Evolutionary conservation across 2,888 invertebrate genomes (phyloP), one percentile per base, ranked within the genome.

Genomic region (Elaeidobius kamerunicus): DNA sequence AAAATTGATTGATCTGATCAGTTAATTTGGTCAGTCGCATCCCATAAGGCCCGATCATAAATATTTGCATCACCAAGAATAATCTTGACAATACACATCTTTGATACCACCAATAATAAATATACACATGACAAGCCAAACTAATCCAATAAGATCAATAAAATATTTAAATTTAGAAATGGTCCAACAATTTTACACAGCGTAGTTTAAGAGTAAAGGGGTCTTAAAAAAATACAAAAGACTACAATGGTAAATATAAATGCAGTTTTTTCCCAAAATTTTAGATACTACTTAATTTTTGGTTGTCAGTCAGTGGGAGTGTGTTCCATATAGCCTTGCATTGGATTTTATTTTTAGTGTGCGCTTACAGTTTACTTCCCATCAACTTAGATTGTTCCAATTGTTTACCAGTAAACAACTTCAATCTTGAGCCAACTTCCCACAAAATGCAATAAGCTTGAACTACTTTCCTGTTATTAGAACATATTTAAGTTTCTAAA

Each of bases 171-270:
- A 67, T 63, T 62, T 64, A 61, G 48, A 60, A 58, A 35, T 61
- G 60, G 61, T 61, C 61, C 60, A 57, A 57, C 49, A 56, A 58
- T 57, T 61, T 60, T 65, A 65, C 61, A 65, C 66, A 68, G 67
- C 67, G 32, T 46, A 30, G 39, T 46, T 42, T 41, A 42, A 53
- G 42, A 47, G 30, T 53, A 35, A 47, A 43, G 20, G 20, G 27
- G 41, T 64, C 64, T 69, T 73, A 72, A 73, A 72, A 73, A 73
- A 73, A 73, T 72, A 73, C 71, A 73, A 73, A 72, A 72, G 67
- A 72, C 73, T 73, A 72, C 70, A 70, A 39, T 38, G 23, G 11
- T 18, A 17, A 30, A n/a, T 11, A 11, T 30, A 30, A 30, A 30
- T 30, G 30, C 30, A 30, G 11, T 30, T 23, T 41, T 41, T 12